A percentile compares a stretch with the other conserved stretches of the same genome.
phyloP scores from a whole-genome alignment of 53 echinoderm and acorn worm species.

The Paelopatides confundens region DNA sequence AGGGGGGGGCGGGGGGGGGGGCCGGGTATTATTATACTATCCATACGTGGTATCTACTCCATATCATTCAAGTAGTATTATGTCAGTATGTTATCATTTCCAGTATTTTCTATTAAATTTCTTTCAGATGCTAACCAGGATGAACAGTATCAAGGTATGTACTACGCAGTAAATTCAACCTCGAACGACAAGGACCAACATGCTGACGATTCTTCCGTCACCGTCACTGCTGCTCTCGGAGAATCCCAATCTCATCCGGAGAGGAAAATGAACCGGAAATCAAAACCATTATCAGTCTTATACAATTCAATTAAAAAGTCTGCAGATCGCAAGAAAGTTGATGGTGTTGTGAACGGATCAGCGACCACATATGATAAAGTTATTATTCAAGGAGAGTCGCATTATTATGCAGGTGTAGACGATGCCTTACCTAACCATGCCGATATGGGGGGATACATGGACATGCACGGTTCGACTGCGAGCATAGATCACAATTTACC shows the following conservation, averaged over 20 bases:
- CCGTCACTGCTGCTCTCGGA: background rate
- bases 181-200: background rate
- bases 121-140: background rate
- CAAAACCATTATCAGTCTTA: background rate
- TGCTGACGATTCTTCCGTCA: background rate
- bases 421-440: background rate
- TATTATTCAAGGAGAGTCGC: background rate
- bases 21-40: no score
- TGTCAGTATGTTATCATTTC: no score
- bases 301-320: background rate
- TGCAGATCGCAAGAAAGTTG: no score
- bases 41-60: no score
- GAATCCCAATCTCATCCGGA: background rate
- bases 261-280: background rate
- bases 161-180: background rate
- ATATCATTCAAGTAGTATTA: no score
- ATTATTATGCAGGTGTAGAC: background rate
- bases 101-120: no score
- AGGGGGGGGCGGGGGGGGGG: no score
- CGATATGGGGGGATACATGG: conserved; percentile 1
- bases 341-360: background rate
- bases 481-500: background rate
- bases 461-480: background rate
- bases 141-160: background rate
- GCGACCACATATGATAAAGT: background rate